Evolutionary conservation across 1,140 invertebrate species (phyloP).

Genomic region (Matsumurasca onukii): DNA sequence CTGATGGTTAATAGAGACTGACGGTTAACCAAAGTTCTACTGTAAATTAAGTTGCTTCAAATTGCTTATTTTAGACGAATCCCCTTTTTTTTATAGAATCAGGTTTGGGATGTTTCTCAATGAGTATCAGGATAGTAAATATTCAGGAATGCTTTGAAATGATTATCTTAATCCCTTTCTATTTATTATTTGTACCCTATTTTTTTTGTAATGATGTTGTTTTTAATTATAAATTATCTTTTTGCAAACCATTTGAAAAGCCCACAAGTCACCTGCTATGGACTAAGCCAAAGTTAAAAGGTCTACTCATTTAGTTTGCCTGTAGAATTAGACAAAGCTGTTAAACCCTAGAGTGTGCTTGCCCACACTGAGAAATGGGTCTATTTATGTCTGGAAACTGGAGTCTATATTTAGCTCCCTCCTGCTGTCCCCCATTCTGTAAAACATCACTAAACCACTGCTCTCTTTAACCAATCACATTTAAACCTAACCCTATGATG

Average conservation of each 20-base stretch:
- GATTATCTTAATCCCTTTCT: neutral
- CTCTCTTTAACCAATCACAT: too few species aligned
- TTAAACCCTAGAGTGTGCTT: neutral
- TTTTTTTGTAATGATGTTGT: conserved; percentile 1
- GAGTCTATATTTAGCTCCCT: conserved; percentile 10
- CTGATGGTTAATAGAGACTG: too few species aligned
- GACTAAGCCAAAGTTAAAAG: too few species aligned
- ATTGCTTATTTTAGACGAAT: too few species aligned
- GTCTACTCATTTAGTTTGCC: too few species aligned
- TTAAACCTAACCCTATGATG: too few species aligned
- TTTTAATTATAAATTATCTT: neutral
- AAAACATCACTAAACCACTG: neutral
- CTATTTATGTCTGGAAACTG: conserved; percentile 19
- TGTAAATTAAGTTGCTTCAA: too few species aligned
- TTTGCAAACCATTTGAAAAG: neutral
- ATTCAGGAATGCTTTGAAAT: neutral
- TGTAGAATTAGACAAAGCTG: too few species aligned
- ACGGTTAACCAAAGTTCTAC: too few species aligned
- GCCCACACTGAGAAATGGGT: neutral
- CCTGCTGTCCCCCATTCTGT: neutral
- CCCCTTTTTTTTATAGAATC: too few species aligned
- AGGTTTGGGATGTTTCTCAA: too few species aligned
- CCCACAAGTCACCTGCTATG: too few species aligned
- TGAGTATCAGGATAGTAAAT: neutral
- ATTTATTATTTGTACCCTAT: conserved; percentile 1